Conservation (phyloP, 2,113 vertebrate species). For the Albula goreensis region DNA sequence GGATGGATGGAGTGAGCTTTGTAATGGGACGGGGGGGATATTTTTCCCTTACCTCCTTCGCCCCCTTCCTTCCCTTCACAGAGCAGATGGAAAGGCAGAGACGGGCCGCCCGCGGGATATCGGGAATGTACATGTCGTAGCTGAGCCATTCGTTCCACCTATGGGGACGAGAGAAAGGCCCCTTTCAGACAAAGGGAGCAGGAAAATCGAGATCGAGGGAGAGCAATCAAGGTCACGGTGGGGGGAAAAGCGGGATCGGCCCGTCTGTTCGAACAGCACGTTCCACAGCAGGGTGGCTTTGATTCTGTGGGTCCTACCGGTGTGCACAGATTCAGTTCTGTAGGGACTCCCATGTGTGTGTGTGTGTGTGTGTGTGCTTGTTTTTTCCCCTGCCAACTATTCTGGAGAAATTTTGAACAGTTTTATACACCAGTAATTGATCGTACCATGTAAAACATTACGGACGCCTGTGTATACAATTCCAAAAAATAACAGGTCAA, state of each 20-base stretch:
- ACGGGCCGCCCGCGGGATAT: slow-evolving; percentile 91
- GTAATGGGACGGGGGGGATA: background rate
- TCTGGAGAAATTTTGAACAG: background rate
- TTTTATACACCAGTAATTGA: background rate
- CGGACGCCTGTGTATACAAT: no score
- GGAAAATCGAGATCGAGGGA: background rate
- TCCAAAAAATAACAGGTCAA: no score
- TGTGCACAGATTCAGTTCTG: background rate
- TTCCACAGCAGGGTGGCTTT: no score
- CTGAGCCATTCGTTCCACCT: slow-evolving; percentile 97
- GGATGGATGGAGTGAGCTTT: background rate
- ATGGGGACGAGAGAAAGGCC: slow-evolving; percentile 1
- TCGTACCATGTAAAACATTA: no score
- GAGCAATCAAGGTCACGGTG: no score
- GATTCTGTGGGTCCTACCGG: no score
- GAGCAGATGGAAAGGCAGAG: slow-evolving; percentile 98
- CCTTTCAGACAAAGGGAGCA: slow-evolving; percentile 41
- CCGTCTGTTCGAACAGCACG: no score
- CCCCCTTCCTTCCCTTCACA: slow-evolving; percentile 94
- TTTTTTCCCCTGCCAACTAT: background rate
- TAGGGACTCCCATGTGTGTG: background rate
- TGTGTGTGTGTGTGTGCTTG: no score
- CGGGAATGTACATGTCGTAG: slow-evolving; percentile 95
- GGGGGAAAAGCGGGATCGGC: no score
- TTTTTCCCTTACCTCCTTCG: slow-evolving; percentile 83